Percentiles rank a stretch among this genome's conserved stretches.
Conservation (phyloP, 2,797 vertebrate species). For the Sylvilagus floridanus region DNA sequence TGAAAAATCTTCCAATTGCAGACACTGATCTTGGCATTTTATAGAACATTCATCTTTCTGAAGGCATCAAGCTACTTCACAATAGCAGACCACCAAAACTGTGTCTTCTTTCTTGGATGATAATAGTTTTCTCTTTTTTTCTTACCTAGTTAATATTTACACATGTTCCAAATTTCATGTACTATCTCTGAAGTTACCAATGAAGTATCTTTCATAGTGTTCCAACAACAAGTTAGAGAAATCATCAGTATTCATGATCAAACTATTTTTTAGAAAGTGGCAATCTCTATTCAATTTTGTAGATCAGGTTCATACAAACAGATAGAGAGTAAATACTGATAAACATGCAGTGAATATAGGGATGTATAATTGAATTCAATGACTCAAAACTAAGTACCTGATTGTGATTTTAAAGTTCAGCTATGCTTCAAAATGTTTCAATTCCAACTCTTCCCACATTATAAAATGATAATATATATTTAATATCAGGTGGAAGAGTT, state of each 20-base stretch:
- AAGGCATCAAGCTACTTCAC: not conserved
- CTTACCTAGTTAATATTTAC: not conserved
- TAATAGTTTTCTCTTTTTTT: not conserved
- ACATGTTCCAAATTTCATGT: not conserved
- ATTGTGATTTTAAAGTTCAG: not conserved
- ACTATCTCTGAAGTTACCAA: not conserved
- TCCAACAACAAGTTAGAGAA: not conserved
- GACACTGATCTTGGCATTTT: not conserved
- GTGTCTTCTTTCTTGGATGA: not conserved
- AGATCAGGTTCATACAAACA: not conserved
- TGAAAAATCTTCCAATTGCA: not conserved
- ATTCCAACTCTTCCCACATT: not conserved
- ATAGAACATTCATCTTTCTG: not conserved
- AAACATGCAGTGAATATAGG: not conserved
- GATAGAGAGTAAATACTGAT: not conserved
- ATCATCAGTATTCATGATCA: not conserved
- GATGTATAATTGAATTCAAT: not conserved
- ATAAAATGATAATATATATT: not conserved
- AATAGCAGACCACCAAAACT: not conserved
- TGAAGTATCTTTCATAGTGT: not conserved
- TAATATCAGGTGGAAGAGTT: not conserved
- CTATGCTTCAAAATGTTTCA: not conserved
- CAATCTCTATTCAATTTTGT: not conserved
- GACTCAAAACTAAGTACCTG: not conserved
- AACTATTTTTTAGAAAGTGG: not conserved